phyloP scores from a whole-genome alignment of 2,888 invertebrate species.

The Lithophane leautieri region DNA sequence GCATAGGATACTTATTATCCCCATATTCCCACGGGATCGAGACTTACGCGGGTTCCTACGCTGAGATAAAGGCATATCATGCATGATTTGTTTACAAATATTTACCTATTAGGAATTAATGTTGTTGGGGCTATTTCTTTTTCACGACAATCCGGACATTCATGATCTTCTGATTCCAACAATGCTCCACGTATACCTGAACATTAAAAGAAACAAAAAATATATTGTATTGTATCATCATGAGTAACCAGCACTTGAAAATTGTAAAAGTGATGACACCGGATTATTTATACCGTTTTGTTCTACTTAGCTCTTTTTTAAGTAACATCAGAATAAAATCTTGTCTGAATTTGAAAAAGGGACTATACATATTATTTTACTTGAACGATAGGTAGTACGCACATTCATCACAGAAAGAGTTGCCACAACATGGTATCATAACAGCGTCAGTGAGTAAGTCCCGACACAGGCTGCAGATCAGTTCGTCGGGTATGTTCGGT shows the following conservation, averaged over 20 bases:
- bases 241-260: background rate
- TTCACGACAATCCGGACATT: constrained; percentile 98
- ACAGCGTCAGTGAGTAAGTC: constrained; percentile 98
- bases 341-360: background rate
- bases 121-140: constrained; percentile 98
- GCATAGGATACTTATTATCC: no score
- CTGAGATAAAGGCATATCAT: background rate
- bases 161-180: constrained; percentile 97
- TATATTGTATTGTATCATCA: background rate
- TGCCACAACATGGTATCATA: constrained; percentile 99
- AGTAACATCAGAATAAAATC: background rate
- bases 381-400: constrained; percentile 75
- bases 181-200: constrained; percentile 96
- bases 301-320: background rate
- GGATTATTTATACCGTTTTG: background rate
- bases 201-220: constrained; percentile 54
- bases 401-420: constrained; percentile 99
- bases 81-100: background rate
- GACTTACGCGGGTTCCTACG: background rate
- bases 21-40: no score
- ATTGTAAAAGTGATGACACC: constrained; percentile 6
- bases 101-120: constrained; percentile 95
- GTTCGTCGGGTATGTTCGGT: constrained; percentile 96
- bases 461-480: constrained; percentile 97
- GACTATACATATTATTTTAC: background rate